Evolutionary conservation across 1,140 invertebrate species (phyloP).

Genomic region (Euschistus heros): DNA sequence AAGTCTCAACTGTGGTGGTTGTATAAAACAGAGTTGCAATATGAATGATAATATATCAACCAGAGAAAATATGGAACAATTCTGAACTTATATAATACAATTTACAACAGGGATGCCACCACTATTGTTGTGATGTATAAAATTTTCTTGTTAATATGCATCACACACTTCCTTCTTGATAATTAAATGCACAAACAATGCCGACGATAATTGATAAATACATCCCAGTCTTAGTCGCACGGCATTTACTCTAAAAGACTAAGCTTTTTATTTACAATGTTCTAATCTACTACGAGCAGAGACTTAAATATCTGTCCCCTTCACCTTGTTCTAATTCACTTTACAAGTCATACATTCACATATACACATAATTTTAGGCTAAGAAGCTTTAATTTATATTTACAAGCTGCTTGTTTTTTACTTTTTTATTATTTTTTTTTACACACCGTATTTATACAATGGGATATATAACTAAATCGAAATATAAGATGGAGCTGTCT

Average conservation of each 20-base stretch:
- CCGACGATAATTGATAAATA: constrained; percentile 20
- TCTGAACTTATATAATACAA: constrained; percentile 9
- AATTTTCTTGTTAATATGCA: constrained; percentile 4
- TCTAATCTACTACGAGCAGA: constrained; percentile 14
- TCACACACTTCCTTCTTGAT: constrained; percentile 5
- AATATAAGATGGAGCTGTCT: constrained; percentile 17
- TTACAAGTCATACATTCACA: constrained; percentile 18
- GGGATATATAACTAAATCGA: constrained; percentile 13
- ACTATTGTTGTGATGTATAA: constrained; percentile 12
- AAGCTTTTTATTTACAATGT: constrained; percentile 19
- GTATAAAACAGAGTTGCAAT: constrained; percentile 9
- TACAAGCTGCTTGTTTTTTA: constrained; percentile 3
- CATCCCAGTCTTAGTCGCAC: constrained; percentile 22
- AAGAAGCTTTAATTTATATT: constrained; percentile 12
- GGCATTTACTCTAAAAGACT: constrained; percentile 13
- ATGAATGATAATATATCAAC: constrained; percentile 3
- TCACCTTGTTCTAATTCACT: constrained; percentile 22
- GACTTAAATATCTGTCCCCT: constrained; percentile 14
- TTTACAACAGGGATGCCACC: constrained; percentile 12
- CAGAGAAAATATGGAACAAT: constrained; percentile 17
- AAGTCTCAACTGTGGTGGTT: constrained; percentile 1
- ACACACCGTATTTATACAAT: constrained; percentile 11
- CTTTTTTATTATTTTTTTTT: constrained; percentile 4
- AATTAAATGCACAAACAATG: constrained; percentile 18
- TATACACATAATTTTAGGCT: constrained; percentile 16